Evolutionary conservation across 2,797 vertebrate species (phyloP), one percentile per base, ranked within the genome.

Genomic region (Thaleichthys pacificus): DNA sequence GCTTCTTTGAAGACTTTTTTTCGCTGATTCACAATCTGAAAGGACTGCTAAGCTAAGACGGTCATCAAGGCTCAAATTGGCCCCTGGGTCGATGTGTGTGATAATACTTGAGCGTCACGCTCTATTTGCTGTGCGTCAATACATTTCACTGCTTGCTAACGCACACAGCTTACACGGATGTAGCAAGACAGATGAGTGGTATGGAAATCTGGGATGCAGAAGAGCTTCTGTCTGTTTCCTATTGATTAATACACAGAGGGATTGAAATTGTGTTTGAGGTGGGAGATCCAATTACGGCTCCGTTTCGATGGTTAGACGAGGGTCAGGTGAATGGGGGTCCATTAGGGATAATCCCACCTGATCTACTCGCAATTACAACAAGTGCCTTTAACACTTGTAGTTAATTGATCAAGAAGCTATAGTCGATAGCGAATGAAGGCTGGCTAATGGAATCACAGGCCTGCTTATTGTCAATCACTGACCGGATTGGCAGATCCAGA

Each of bases 21-120:
- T 90, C n/a, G 90, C 92, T 91, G 91, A 93, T 85, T 89, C 88
- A 82, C 77, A 75, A 80, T 77, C 88, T 83, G 66, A 60, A 73
- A 77, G 84, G 82, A 58, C 62, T 70, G 76, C 77, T 82, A 73
- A 80, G 82, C 80, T 85, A 84, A 91, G 85, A 76, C 73, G 42
- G 81, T 88, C 77, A 84, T 80, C 80, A 78, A 84, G 73, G 75
- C 83, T 83, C 85, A 80, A 84, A 82, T 81, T 68, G 68, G 6
- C 47, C 66, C 70, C 24, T 11, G 26, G 80, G 90, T 93, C 92
- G 72, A 92, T 93, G 80, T 35, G 15, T 68, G 83, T 54, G 69
- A 80, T 78, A 82, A 86, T 81, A 77, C 26, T n/a, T 22, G 28
- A 22, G 5, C 26, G 24, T 24, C 57, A 60, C 2, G 8, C n/a